Evolutionary conservation across 2,797 vertebrate genomes (phyloP).

Genomic region (Muraenolepis orangiensis): DNA sequence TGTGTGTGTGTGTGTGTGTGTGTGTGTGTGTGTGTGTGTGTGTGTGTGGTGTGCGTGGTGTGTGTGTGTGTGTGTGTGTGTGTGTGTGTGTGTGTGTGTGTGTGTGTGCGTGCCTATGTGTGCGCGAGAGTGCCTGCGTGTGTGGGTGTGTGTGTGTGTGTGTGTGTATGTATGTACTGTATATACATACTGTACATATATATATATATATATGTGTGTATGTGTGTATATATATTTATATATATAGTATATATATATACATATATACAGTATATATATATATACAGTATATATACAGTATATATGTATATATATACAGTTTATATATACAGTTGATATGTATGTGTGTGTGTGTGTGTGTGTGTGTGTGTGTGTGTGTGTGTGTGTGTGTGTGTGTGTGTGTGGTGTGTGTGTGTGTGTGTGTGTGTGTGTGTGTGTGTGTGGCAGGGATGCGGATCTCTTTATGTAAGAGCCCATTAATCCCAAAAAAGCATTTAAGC

Average conservation of each 20-base stretch:
- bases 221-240: slow-evolving; percentile 58
- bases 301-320: too few relatives aligned
- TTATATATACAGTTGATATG: too few relatives aligned
- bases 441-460: slow-evolving; percentile 54
- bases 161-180: slow-evolving; percentile 54
- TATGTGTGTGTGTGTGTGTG: slow-evolving; percentile 52
- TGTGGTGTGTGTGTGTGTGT: slow-evolving; percentile 62
- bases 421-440: slow-evolving; percentile 60
- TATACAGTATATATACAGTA: too few relatives aligned
- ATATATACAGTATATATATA: too few relatives aligned
- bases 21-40: slow-evolving; percentile 58
- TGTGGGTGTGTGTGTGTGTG: slow-evolving; percentile 56
- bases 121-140: slow-evolving; percentile 65
- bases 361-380: slow-evolving; percentile 64
- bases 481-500: slow-evolving; percentile 69
- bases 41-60: not conserved
- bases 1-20: slow-evolving; percentile 57
- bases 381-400: slow-evolving; percentile 60
- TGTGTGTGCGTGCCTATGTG: slow-evolving; percentile 54
- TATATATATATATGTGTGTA: slow-evolving; percentile 65
- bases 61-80: slow-evolving; percentile 48
- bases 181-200: slow-evolving; percentile 50
- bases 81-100: slow-evolving; percentile 62
- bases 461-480: slow-evolving; percentile 74
- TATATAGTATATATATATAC: too few relatives aligned